These are phyloP conservation scores for Periophthalmus modestus DNA, from an alignment of 2,113 vertebrate species.

Conservation along the genomic window DNA sequence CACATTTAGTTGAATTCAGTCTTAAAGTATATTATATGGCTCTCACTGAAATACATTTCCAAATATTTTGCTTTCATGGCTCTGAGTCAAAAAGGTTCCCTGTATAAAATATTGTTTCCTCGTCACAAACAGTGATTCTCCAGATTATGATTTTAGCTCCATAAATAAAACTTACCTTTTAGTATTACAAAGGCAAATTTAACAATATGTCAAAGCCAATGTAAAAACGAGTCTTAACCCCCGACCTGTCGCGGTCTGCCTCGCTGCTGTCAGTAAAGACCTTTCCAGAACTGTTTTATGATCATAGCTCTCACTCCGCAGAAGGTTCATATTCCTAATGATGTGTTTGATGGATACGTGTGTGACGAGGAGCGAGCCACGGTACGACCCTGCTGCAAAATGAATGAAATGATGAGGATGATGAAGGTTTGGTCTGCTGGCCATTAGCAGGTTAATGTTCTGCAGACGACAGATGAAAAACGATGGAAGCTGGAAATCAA, in stretches of 20 bases:
- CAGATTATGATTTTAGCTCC: no score
- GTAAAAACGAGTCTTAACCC: not conserved
- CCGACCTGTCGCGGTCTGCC: not conserved
- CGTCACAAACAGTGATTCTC: no score
- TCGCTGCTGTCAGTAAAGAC: not conserved
- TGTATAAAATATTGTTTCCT: no score
- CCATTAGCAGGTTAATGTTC: slow-evolving; percentile 36
- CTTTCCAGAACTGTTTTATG: not conserved
- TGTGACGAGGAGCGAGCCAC: slow-evolving; percentile 2
- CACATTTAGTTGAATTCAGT: no score
- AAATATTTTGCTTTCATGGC: no score
- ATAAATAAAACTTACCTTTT: no score
- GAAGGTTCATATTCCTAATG: slow-evolving; percentile 10
- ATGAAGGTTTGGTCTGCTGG: slow-evolving; percentile 20
- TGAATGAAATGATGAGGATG: slow-evolving; percentile 23
- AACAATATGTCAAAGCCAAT: not conserved
- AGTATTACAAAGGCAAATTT: not conserved
- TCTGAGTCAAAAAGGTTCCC: no score
- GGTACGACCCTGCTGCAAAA: slow-evolving; percentile 26
- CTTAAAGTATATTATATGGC: no score
- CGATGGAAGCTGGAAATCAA: slow-evolving; percentile 7
- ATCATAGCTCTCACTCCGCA: not conserved
- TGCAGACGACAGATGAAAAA: slow-evolving; percentile 16
- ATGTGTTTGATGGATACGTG: slow-evolving; percentile 11
- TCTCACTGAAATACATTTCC: no score